Evolutionary conservation across 2,888 invertebrate species (phyloP).

Genomic region (Danaus chrysippus): DNA sequence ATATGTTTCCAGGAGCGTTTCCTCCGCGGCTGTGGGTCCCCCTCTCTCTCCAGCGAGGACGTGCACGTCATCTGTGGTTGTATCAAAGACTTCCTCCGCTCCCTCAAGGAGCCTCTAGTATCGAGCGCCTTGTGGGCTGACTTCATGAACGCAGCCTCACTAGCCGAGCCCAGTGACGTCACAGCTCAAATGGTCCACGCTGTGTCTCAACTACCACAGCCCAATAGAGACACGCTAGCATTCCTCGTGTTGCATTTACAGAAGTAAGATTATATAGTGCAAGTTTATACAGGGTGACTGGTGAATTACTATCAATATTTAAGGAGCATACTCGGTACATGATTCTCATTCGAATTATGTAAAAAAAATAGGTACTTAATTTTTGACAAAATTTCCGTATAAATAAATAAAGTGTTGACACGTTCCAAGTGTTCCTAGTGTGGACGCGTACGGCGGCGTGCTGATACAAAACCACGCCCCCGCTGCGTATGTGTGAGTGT

Average conservation of each 20-base stretch:
- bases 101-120: conserved; percentile 93
- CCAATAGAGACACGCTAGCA: conserved; percentile 96
- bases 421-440: too few relatives aligned
- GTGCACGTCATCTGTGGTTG: conserved; percentile 95
- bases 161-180: conserved; percentile 78
- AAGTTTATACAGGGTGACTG: too few relatives aligned
- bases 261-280: conserved; percentile 64
- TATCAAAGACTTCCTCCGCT: conserved; percentile 95
- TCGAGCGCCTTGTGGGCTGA: conserved; percentile 89
- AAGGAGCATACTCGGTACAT: too few relatives aligned
- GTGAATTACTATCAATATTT: too few relatives aligned
- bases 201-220: conserved; percentile 90
- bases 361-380: too few relatives aligned
- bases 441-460: too few relatives aligned
- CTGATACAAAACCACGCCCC: too few relatives aligned
- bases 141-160: conserved; percentile 85
- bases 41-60: conserved; percentile 86
- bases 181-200: conserved; percentile 84
- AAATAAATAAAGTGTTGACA: too few relatives aligned
- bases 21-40: conserved; percentile 90
- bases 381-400: too few relatives aligned
- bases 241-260: conserved; percentile 95
- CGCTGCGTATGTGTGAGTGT: too few relatives aligned
- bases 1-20: conserved; percentile 87
- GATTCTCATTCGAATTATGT: too few relatives aligned